Conservation (phyloP, 2,888 invertebrate species). For the Epistrophe eligans region DNA sequence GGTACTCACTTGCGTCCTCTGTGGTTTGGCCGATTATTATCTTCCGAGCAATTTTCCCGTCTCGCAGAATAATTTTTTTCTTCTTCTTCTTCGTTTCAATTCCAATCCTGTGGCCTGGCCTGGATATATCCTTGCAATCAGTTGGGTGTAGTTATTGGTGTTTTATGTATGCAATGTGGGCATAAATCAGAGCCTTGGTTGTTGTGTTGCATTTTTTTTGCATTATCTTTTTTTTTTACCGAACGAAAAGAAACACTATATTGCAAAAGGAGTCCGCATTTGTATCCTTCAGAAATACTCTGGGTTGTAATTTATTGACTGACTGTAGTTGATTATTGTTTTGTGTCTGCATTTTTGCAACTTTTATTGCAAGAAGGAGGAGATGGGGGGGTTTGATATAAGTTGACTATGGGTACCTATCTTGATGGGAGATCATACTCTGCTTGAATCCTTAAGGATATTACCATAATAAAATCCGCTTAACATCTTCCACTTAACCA, state of each 20-base stretch:
- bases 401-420: slow-evolving; percentile 35
- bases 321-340: slow-evolving; percentile 61
- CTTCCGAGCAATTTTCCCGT: slow-evolving; percentile 49
- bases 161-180: slow-evolving; percentile 45
- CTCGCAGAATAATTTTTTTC: slow-evolving; percentile 39
- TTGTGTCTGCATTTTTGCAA: slow-evolving; percentile 47
- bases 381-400: background rate
- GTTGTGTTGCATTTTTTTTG: slow-evolving; percentile 45
- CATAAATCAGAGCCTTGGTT: slow-evolving; percentile 56
- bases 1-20: slow-evolving; percentile 38
- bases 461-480: slow-evolving; percentile 76
- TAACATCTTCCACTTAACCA: slow-evolving; percentile 75
- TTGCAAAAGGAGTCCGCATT: slow-evolving; percentile 26
- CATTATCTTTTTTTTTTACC: slow-evolving; percentile 34
- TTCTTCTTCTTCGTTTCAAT: background rate
- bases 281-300: slow-evolving; percentile 55
- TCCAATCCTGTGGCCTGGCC: background rate
- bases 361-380: background rate
- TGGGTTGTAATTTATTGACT: slow-evolving; percentile 63
- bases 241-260: background rate
- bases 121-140: slow-evolving; percentile 23
- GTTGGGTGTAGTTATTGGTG: slow-evolving; percentile 59
- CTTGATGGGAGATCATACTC: slow-evolving; percentile 56
- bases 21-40: slow-evolving; percentile 66
- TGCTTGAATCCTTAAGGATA: slow-evolving; percentile 49